Evolutionary conservation across 2,888 invertebrate species (phyloP), one percentile per base, ranked within the genome.

Genomic region (Machimus atricapillus): DNA sequence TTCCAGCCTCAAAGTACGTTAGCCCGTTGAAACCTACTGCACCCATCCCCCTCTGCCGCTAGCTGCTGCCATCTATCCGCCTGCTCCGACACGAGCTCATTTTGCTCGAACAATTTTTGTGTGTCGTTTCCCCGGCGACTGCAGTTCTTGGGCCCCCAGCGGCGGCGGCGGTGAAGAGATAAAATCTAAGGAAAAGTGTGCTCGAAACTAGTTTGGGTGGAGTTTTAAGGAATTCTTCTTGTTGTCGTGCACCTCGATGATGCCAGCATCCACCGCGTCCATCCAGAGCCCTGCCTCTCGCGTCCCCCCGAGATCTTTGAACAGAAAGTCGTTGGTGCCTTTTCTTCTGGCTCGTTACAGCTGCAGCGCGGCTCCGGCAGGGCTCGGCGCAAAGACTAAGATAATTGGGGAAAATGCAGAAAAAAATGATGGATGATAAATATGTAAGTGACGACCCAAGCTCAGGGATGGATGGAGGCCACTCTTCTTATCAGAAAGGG

Each of bases 191-290:
- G 40, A 43, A 78, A 78, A 78, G 37, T 78, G 37, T 46, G 43
- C 78, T 40, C 16, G 43, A 46, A 78, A 78, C 78, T 43, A 78
- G 78, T 78, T 78, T 78, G 46, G 78, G 78, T 78, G 78, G 78
- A 78, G 78, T 78, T 78, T 78, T 78, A 78, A 78, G 78, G 76
- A 76, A 76, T 76, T 76, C 76, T 76, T 37, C 40, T 76, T 34
- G 34, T 76, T 19, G 27, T 76, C 37, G 76, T 76, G 34, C 40
- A 34, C 66, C 66, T 66, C 66, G 66, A 3, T 27, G 66, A 3
- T 27, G 9, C 66, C 66, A 66, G 66, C 27, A 66, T 66, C 66
- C 27, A 27, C 66, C 7, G 14, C 66, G 66, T 66, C 23, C 66
- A 27, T 66, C 12, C 66, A 8, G 19, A 9, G 23, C 66, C 0